phyloP scores from a whole-genome alignment of 2,888 invertebrate genomes.

The Aspidiotus destructor region DNA sequence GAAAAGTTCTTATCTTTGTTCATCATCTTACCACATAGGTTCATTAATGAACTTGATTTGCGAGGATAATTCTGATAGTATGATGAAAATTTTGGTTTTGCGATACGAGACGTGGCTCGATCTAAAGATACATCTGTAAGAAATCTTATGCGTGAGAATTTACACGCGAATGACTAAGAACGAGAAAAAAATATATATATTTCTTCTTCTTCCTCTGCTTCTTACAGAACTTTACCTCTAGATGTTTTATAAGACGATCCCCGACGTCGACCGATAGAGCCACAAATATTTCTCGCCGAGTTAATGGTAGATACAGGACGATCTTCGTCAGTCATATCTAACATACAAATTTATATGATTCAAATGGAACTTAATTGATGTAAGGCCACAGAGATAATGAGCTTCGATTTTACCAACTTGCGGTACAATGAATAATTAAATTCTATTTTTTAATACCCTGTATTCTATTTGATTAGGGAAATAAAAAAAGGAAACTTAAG shows the following conservation, averaged over 20 bases:
- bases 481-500: no score
- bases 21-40: slow-evolving; percentile 79
- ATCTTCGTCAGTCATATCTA: slow-evolving; percentile 65
- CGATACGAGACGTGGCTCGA: slow-evolving; percentile 61
- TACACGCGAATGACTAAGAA: background rate
- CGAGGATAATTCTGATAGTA: slow-evolving; percentile 49
- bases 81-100: slow-evolving; percentile 69
- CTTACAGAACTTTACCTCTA: slow-evolving; percentile 56
- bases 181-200: background rate
- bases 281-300: slow-evolving; percentile 47
- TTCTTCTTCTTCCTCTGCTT: background rate
- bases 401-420: no score
- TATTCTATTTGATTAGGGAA: no score
- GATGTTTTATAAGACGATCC: slow-evolving; percentile 81
- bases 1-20: background rate
- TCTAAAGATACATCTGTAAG: slow-evolving; percentile 75
- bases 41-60: slow-evolving; percentile 92
- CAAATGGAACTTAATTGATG: no score
- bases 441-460: no score
- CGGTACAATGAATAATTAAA: no score
- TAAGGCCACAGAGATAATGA: no score
- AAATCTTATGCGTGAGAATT: slow-evolving; percentile 13
- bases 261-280: slow-evolving; percentile 42
- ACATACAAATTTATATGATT: no score
- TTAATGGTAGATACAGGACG: slow-evolving; percentile 59